Conservation (phyloP, 2,888 invertebrate species). For the Dicranocentrus wangi region DNA sequence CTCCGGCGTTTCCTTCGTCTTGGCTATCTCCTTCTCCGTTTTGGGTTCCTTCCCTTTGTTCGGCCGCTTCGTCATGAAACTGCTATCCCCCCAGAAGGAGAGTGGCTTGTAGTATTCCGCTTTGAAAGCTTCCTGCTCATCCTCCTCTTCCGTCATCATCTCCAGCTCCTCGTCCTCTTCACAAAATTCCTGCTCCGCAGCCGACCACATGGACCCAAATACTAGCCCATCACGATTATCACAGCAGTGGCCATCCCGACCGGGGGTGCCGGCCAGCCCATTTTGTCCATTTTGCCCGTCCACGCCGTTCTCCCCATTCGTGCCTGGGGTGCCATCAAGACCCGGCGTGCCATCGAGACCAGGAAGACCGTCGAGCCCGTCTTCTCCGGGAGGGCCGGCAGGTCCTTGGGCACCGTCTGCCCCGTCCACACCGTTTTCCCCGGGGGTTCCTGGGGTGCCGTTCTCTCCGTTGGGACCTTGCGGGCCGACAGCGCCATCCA, state of each 20-base stretch:
- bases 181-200: too few species aligned
- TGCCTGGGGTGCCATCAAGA: slow-evolving; percentile 11
- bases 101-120: too few species aligned
- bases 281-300: slow-evolving; percentile 28
- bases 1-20: too few species aligned
- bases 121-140: too few species aligned
- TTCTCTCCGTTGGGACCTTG: slow-evolving; percentile 19
- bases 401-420: slow-evolving; percentile 12
- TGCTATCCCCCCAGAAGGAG: too few species aligned
- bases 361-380: slow-evolving; percentile 18
- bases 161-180: too few species aligned
- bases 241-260: slow-evolving; percentile 11
- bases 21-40: too few species aligned
- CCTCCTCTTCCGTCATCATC: too few species aligned
- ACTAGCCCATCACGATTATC: too few species aligned
- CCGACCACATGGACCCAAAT: too few species aligned
- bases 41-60: too few species aligned
- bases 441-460: not conserved
- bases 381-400: slow-evolving; percentile 1
- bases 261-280: slow-evolving; percentile 15
- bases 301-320: slow-evolving; percentile 31
- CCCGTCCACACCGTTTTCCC: slow-evolving; percentile 7
- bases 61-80: too few species aligned
- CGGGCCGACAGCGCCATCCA: not conserved
- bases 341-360: slow-evolving; percentile 20